Base-by-base conservation (phyloP, 30 jellyfish, hydroid and myxozoan genomes). In the Mastigias papua region DNA sequence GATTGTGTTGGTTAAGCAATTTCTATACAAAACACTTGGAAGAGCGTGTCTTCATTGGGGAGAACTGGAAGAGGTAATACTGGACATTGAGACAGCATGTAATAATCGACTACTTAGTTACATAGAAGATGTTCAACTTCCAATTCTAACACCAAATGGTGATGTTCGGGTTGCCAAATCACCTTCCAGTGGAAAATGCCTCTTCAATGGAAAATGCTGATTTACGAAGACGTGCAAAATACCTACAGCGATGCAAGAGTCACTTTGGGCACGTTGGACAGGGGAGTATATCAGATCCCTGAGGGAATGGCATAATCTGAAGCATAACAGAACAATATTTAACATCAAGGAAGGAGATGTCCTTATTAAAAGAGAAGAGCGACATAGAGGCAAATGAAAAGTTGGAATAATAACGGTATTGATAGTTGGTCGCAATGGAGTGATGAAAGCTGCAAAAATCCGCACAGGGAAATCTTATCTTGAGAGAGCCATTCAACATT, bases 71-170 rank as follows among this genome's bases (percentile, higher is more conserved):
- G 87, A 69, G 57, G 84, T 89, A 57, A 32, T 80, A 22, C 61
- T 89, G 33, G 92, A 89, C 71, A 82, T 89, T 13, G 92, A 89
- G 54, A 66, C 46, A 34, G 67, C 89, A 29, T 48, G 78, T 15
- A 89, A 78, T 61, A 89, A 80, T 79, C 88, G 92, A 8, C 95
- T 95, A 10, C 64, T 90, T 28, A 16, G 93, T 30, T 90, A 82
- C 69, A 77, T 84, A 9, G 97, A 90, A 76, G 97, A 90, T 81
- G 97, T 90, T 7, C 89, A 90, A 33, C 73, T 57, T 3, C 87
- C 84, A 57, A 61, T 77, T 23, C 79, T 82, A n/a, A 90, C 97
- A 6, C 95, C 97, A 29, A 73, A 90, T 49, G 65, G 27, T 82
- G 76, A 42, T 73, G 51, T 84, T 58, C 81, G 97, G 95, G 15